Evolutionary conservation across 2,888 invertebrate species (phyloP).

Genomic region (Drosophila phalerata): DNA sequence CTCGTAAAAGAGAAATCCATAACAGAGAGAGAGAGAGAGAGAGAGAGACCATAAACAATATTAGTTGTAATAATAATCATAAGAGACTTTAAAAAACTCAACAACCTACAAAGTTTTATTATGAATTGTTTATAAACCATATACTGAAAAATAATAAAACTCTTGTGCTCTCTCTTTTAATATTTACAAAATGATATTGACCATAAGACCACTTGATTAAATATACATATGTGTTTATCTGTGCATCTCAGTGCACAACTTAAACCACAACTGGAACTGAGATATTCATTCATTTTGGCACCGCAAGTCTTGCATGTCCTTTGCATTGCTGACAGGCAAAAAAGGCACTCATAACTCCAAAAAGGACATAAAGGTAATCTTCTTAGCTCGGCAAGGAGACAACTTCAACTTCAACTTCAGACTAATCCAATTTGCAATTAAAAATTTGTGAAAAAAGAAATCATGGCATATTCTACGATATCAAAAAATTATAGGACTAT

Average conservation of each 20-base stretch:
- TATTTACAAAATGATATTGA: constrained; percentile 3
- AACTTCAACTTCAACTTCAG: background rate
- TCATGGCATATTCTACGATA: background rate
- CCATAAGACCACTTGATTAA: constrained; percentile 9
- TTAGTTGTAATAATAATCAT: background rate
- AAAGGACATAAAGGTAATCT: constrained; percentile 31
- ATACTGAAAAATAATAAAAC: background rate
- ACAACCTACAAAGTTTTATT: background rate
- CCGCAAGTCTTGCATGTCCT: constrained; percentile 14
- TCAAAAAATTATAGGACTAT: background rate
- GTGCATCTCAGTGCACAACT: background rate
- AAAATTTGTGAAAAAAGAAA: background rate
- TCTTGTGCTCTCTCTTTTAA: constrained; percentile 4
- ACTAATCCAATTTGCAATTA: constrained; percentile 4
- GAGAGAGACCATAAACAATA: constrained; percentile 26
- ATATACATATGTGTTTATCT: background rate
- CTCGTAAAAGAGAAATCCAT: background rate
- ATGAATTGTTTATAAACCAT: background rate
- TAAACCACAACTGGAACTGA: background rate
- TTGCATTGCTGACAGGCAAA: constrained; percentile 7
- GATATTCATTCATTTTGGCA: constrained; percentile 30
- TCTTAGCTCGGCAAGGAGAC: constrained; percentile 4
- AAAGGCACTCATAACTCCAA: constrained; percentile 23
- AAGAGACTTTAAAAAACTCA: background rate
- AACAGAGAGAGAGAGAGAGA: constrained; percentile 3